These are phyloP conservation scores for Microtus pennsylvanicus DNA, from an alignment of 2,113 vertebrate species.

Conservation along the genomic window DNA sequence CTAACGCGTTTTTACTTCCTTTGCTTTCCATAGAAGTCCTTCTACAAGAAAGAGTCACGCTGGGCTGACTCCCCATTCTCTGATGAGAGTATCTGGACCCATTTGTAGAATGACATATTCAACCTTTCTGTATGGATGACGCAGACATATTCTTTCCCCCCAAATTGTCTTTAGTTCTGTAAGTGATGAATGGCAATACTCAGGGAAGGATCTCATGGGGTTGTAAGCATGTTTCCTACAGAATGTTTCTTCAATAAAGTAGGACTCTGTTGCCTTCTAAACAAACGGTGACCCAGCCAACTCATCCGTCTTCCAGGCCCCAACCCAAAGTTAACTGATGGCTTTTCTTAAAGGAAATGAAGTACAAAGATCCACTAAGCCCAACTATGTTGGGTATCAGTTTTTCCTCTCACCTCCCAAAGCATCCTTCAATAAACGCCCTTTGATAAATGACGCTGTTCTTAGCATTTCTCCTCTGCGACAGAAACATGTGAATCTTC, in stretches of 20 bases:
- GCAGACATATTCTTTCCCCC: neutral
- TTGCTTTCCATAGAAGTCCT: neutral
- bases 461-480: neutral
- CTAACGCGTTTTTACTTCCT: neutral
- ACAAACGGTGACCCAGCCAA: neutral
- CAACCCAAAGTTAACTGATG: neutral
- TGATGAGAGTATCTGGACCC: neutral
- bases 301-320: neutral
- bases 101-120: neutral
- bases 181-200: neutral
- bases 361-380: neutral
- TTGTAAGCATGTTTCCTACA: neutral
- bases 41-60: neutral
- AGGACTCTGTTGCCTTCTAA: neutral
- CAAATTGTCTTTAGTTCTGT: neutral
- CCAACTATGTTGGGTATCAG: neutral
- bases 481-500: neutral
- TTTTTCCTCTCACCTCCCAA: neutral
- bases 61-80: neutral
- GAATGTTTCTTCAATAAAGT: neutral
- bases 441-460: neutral
- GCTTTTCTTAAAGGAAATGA: neutral
- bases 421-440: neutral
- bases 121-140: neutral
- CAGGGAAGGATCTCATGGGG: neutral